These are phyloP conservation scores for Gadus macrocephalus DNA, from an alignment of 2,113 vertebrate genomes.

Conservation along the genomic window DNA sequence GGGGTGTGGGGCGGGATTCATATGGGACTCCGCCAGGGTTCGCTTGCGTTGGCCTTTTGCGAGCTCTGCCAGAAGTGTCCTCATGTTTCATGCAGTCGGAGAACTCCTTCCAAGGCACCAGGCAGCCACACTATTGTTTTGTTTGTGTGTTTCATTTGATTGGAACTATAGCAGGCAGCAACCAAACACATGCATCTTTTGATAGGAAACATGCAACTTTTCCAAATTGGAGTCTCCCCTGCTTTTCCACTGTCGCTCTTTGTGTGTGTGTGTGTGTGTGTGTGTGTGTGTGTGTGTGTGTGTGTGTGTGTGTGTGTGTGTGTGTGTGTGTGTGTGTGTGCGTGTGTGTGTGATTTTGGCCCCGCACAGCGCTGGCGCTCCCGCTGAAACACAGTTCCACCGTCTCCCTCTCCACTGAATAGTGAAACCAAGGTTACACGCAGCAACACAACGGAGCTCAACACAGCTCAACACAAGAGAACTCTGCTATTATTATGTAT, in stretches of 20 bases:
- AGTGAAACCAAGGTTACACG: too few relatives aligned
- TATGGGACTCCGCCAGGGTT: conserved; percentile 35
- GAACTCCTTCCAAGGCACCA: too few relatives aligned
- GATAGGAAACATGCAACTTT: conserved; percentile 56
- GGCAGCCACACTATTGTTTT: conserved; percentile 35
- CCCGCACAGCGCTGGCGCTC: conserved; percentile 36
- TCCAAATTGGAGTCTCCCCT: conserved; percentile 60
- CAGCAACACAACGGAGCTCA: too few relatives aligned
- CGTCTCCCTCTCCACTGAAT: conserved; percentile 61
- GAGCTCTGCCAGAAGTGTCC: conserved; percentile 42
- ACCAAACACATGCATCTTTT: conserved; percentile 54
- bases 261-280: conserved; percentile 30
- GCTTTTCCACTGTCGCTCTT: conserved; percentile 34
- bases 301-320: not conserved
- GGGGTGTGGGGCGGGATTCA: conserved; percentile 15
- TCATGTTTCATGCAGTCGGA: conserved; percentile 37
- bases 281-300: conserved; percentile 14
- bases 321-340: conserved; percentile 5
- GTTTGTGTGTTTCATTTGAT: conserved; percentile 6
- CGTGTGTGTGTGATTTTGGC: conserved; percentile 41
- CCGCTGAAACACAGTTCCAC: conserved; percentile 55
- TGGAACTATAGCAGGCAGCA: conserved; percentile 52
- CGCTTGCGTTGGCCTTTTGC: conserved; percentile 48
- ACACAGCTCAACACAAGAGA: not conserved
- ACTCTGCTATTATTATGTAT: conserved; percentile 8